Base-by-base conservation (phyloP, 2,888 invertebrate genomes). In the Drosophila ustulata region DNA sequence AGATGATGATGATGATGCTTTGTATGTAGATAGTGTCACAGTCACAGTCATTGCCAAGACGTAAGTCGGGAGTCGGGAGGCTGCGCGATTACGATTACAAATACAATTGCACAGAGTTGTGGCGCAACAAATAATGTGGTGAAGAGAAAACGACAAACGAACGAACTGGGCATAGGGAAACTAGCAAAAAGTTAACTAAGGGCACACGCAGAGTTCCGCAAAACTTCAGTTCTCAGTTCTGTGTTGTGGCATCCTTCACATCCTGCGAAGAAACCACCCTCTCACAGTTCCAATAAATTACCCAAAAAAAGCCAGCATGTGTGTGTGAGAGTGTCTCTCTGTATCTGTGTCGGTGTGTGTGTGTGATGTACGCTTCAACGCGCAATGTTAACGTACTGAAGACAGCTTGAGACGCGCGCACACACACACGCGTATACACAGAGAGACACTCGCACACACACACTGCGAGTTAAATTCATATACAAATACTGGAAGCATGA, bases 111-210 rank as follows among this genome's bases (percentile, higher is more conserved):
- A 18, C 18, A 18, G 18, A 18, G 18, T 18, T 18, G 63, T 70
- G 79, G 81, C 87, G 81, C 80, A 80, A 88, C 87, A 83, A 89
- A 79, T 77, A 83, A 76, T 72, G 64, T 66, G 66, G 63, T 49
- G 23, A 23, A 68, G 45, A 57, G 58, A 37, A 55, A 6, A 30
- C 25, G 26, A 32, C 37, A 49, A 25, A 28, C 11, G 11, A 47
- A 49, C 47, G 34, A 58, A 50, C 51, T 46, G n/a, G 32, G 59
- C 73, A 69, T 73, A 61, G 78, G 88, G 68, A 88, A 88, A 88
- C 87, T 88, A 82, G 62, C 73, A 86, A 86, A 88, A 84, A 75
- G 87, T 86, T 84, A 88, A 82, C 87, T 80, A 74, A 84, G 86
- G 88, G 83, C 83, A 61, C 51, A 70, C 50, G 71, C 72, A 61